Conservation (phyloP, 1,140 invertebrate genomes). For the Condylostylus longicornis region DNA sequence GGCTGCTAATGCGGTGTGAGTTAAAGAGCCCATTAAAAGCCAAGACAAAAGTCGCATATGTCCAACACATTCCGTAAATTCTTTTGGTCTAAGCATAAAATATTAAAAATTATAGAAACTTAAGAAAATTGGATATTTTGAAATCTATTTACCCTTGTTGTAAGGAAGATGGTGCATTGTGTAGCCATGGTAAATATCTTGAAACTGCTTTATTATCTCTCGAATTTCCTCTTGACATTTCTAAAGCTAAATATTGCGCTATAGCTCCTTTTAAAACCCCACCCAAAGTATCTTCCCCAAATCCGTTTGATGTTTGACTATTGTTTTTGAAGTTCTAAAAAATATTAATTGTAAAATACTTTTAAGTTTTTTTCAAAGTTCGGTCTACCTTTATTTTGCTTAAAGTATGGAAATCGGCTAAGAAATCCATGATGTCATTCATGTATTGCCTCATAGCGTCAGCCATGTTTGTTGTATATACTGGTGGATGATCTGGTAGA, state of each 20-base stretch:
- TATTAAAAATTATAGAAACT: neutral
- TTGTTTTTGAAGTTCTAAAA: constrained; percentile 67
- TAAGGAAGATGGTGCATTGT: constrained; percentile 64
- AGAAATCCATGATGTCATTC: constrained; percentile 87
- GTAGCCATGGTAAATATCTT: constrained; percentile 84
- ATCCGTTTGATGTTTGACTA: constrained; percentile 50
- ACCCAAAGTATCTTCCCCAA: constrained; percentile 91
- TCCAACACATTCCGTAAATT: constrained; percentile 88
- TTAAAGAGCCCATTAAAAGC: constrained; percentile 86
- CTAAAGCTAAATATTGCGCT: constrained; percentile 85
- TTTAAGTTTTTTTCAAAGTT: neutral
- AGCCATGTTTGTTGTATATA: constrained; percentile 68
- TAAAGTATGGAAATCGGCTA: constrained; percentile 90
- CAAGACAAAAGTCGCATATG: constrained; percentile 91
- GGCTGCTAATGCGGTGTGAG: constrained; percentile 54
- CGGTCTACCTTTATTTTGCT: constrained; percentile 82
- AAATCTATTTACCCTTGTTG: constrained; percentile 50
- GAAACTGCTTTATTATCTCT: constrained; percentile 71
- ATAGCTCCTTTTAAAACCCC: constrained; percentile 89
- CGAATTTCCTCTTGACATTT: constrained; percentile 75
- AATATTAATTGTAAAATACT: neutral
- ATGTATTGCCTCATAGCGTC: constrained; percentile 88
- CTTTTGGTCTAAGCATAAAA: constrained; percentile 54
- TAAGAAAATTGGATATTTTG: neutral
- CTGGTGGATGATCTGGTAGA: constrained; percentile 35